Percentiles rank a stretch among this genome's conserved stretches.
Evolutionary conservation across 2,797 vertebrate species (phyloP).

Genomic region (Amniataba percoides): DNA sequence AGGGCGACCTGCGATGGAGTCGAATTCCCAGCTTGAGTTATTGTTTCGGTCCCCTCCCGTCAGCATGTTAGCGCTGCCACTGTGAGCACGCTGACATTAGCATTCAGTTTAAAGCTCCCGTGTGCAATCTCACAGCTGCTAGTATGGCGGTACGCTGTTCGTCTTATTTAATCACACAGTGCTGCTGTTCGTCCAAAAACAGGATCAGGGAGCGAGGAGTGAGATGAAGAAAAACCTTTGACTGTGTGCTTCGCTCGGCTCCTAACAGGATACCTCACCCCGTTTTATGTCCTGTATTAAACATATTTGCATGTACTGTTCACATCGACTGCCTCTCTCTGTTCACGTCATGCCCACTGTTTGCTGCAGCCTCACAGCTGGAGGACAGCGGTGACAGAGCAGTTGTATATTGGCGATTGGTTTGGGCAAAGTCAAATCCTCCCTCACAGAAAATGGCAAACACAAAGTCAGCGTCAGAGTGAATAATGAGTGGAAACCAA

Average conservation of each 20-base stretch:
- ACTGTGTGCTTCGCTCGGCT: background rate
- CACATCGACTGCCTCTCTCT: background rate
- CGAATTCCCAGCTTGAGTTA: too few species aligned
- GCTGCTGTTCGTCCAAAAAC: too few species aligned
- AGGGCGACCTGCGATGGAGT: too few species aligned
- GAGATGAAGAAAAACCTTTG: background rate
- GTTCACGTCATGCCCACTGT: background rate
- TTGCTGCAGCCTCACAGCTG: background rate
- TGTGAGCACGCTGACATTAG: background rate
- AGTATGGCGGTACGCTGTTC: too few species aligned
- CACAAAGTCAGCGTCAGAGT: slow-evolving; percentile 12
- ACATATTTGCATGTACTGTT: background rate
- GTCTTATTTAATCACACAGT: too few species aligned
- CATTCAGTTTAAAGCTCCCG: too few species aligned
- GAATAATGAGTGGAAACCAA: slow-evolving; percentile 48
- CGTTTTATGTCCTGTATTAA: background rate
- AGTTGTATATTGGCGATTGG: slow-evolving; percentile 2
- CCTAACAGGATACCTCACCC: background rate
- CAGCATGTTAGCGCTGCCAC: background rate
- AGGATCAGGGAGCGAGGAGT: background rate
- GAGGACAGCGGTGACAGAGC: background rate
- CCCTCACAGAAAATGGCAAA: background rate
- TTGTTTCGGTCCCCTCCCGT: too few species aligned
- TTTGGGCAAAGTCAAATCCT: slow-evolving; percentile 26
- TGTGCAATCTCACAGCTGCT: too few species aligned